Evolutionary conservation across 1,140 invertebrate genomes (phyloP).

Genomic region (Zaprionus davidi): DNA sequence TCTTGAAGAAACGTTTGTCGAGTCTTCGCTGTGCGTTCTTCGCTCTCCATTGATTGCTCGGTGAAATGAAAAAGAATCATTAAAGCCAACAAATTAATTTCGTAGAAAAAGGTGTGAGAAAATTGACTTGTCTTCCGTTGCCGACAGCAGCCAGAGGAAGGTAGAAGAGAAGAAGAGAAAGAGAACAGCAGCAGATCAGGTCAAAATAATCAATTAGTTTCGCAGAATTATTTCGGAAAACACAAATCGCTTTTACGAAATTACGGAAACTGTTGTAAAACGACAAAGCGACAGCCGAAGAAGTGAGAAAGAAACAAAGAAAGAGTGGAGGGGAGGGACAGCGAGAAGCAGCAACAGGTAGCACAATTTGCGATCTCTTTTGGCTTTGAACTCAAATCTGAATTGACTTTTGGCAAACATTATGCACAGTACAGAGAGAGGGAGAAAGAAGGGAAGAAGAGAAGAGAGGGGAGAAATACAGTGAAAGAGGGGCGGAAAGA

Average conservation of each 20-base stretch:
- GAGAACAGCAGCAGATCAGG: slow-evolving; percentile 19
- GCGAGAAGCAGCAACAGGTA: slow-evolving; percentile 60
- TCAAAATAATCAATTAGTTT: slow-evolving; percentile 78
- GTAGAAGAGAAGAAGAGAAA: background rate
- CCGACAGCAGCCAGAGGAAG: slow-evolving; percentile 15
- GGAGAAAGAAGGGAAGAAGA: background rate
- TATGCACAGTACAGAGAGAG: slow-evolving; percentile 5
- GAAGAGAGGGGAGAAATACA: background rate
- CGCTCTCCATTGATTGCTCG: background rate
- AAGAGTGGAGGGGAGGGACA: slow-evolving; percentile 3
- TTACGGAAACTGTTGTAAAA: slow-evolving; percentile 78
- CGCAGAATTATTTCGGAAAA: slow-evolving; percentile 69
- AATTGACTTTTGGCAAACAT: slow-evolving; percentile 74
- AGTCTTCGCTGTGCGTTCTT: slow-evolving; percentile 16
- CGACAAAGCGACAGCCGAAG: slow-evolving; percentile 17
- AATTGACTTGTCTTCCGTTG: slow-evolving; percentile 79
- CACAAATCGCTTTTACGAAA: slow-evolving; percentile 73
- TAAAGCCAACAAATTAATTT: slow-evolving; percentile 75
- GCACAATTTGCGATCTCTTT: slow-evolving; percentile 41
- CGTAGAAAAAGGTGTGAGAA: slow-evolving; percentile 82
- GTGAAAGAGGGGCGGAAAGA: background rate
- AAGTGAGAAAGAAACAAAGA: slow-evolving; percentile 23
- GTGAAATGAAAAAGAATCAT: slow-evolving; percentile 49
- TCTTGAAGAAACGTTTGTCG: background rate
- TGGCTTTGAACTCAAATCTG: slow-evolving; percentile 63